Evolutionary conservation across 2,797 vertebrate species (phyloP).

Genomic region (Silurus aristotelis): DNA sequence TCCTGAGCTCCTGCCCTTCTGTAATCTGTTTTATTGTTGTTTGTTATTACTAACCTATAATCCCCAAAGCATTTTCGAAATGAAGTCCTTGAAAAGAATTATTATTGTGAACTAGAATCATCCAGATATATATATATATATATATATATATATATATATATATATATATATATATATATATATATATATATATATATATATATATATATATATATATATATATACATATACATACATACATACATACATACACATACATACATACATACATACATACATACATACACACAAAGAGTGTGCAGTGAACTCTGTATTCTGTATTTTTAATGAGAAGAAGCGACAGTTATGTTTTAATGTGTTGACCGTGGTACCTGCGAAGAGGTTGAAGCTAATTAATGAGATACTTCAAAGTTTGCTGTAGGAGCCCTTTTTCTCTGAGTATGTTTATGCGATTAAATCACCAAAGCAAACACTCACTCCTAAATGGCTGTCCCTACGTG

Average conservation of each 20-base stretch:
- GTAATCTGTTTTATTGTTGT: slow-evolving; percentile 23
- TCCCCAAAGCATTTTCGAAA: slow-evolving; percentile 15
- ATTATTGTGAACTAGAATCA: background rate
- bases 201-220: too few relatives aligned
- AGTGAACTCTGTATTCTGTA: background rate
- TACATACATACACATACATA: too few relatives aligned
- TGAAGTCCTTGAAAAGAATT: background rate
- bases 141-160: too few relatives aligned
- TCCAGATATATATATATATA: background rate
- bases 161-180: too few relatives aligned
- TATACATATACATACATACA: too few relatives aligned
- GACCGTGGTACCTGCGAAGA: slow-evolving; percentile 66
- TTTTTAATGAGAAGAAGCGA: background rate
- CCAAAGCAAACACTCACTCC: slow-evolving; percentile 58
- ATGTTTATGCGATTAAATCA: slow-evolving; percentile 73
- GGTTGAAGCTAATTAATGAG: slow-evolving; percentile 70
- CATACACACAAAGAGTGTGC: too few relatives aligned
- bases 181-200: too few relatives aligned
- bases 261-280: too few relatives aligned
- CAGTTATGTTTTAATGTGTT: background rate
- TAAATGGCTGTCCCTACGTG: slow-evolving; percentile 62
- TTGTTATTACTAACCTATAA: slow-evolving; percentile 18
- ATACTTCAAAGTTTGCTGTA: slow-evolving; percentile 70
- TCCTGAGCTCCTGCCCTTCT: background rate
- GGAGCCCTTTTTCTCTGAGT: slow-evolving; percentile 39